Evolutionary conservation across 2,113 vertebrate species (phyloP).

Genomic region (Illadopsis cleaveri): DNA sequence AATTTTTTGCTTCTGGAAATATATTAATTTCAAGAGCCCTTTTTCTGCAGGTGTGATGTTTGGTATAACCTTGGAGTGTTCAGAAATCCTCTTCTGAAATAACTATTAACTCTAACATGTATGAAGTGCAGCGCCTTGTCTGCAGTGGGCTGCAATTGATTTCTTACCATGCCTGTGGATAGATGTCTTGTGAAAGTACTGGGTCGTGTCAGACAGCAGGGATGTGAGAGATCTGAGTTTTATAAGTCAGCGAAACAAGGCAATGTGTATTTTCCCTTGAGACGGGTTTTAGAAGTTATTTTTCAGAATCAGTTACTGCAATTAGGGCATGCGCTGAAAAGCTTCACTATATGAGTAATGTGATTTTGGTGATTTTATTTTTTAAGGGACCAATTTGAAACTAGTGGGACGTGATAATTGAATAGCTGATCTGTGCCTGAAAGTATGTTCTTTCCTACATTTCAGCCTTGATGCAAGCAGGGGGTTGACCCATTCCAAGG

Average conservation of each 20-base stretch:
- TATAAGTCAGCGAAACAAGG: not conserved
- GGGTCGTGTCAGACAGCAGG: not conserved
- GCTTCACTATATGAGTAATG: not conserved
- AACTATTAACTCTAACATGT: not conserved
- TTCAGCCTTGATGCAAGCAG: not conserved
- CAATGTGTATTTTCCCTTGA: not conserved
- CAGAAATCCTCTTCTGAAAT: not conserved
- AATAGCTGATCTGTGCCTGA: not conserved
- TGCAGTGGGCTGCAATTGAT: not conserved
- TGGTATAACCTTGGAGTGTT: not conserved
- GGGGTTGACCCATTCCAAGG: not conserved
- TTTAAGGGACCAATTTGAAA: not conserved
- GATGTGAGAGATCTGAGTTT: not conserved
- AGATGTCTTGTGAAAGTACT: not conserved
- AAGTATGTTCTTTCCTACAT: not conserved
- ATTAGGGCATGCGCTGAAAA: not conserved
- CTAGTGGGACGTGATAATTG: not conserved
- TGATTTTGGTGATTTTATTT: not conserved
- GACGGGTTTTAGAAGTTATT: not conserved
- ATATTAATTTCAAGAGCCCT: not conserved
- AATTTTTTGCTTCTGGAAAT: not conserved
- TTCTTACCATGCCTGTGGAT: not conserved
- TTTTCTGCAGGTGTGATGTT: not conserved
- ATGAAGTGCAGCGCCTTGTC: accelerated
- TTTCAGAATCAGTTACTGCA: not conserved